phyloP scores from a whole-genome alignment of 2,113 vertebrate species.

The Actenoides lindsayi region DNA sequence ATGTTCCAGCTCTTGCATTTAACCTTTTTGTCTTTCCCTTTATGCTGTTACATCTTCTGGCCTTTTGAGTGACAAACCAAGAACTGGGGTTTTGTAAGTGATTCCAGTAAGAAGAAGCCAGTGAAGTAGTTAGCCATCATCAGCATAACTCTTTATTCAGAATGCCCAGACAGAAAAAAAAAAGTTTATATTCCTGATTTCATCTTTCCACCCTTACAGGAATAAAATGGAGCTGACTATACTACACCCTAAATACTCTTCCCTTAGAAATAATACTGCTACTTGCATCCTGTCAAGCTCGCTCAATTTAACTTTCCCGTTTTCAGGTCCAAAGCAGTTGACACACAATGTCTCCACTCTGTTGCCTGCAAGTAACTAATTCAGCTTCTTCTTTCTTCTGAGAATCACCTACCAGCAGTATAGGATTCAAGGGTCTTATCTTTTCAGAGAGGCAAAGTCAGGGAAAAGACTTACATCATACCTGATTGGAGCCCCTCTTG shows the following conservation, averaged over 20 bases:
- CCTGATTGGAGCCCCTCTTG: not conserved
- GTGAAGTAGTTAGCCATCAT: not conserved
- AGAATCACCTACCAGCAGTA: not conserved
- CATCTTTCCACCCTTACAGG: not conserved
- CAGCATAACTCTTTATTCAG: not conserved
- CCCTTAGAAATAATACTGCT: not conserved
- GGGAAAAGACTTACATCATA: not conserved
- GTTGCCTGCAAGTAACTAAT: not conserved
- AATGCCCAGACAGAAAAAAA: not conserved
- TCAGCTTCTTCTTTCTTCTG: not conserved
- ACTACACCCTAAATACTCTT: not conserved
- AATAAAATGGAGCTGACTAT: not conserved
- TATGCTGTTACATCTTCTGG: not conserved
- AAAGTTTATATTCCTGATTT: not conserved
- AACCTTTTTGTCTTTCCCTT: not conserved
- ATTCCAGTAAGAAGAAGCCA: not conserved
- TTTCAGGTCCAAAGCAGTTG: not conserved
- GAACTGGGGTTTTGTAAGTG: not conserved
- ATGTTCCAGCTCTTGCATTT: not conserved
- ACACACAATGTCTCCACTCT: not conserved
- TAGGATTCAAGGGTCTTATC: not conserved
- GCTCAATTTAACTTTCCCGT: not conserved
- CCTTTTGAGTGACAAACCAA: not conserved
- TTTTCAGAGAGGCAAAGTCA: not conserved
- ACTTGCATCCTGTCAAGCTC: not conserved